Evolutionary conservation across 2,113 vertebrate species (phyloP).

Genomic region (Misgurnus anguillicaudatus): DNA sequence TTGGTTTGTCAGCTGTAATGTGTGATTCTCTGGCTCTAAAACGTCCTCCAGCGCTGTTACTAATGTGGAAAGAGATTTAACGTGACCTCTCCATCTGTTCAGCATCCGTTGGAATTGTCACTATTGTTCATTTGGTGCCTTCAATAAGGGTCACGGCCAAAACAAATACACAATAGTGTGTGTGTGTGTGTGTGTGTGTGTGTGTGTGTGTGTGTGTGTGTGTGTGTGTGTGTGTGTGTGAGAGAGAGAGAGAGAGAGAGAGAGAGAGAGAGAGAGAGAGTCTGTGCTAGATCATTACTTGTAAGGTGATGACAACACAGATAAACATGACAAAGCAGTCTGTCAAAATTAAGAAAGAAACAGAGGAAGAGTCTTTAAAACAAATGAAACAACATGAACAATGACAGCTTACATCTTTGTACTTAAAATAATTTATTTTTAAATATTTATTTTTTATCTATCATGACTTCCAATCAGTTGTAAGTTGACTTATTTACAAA

Average conservation of each 20-base stretch:
- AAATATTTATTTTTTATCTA: too few species aligned
- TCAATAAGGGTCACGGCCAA: not conserved
- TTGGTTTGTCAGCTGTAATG: not conserved
- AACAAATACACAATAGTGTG: not conserved
- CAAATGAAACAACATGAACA: not conserved
- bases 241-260: too few species aligned
- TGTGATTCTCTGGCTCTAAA: slow-evolving; percentile 20
- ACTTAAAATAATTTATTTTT: not conserved
- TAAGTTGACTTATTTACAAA: too few species aligned
- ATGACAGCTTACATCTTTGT: not conserved
- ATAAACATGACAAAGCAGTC: slow-evolving; percentile 31
- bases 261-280: not conserved
- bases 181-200: not conserved
- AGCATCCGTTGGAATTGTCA: not conserved
- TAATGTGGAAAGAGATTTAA: slow-evolving; percentile 27
- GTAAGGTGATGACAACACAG: slow-evolving; percentile 5
- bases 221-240: too few species aligned
- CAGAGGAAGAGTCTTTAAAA: slow-evolving; percentile 3
- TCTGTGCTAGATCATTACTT: slow-evolving; percentile 16
- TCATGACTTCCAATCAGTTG: too few species aligned
- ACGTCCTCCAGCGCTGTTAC: not conserved
- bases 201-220: too few species aligned
- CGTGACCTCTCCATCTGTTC: slow-evolving; percentile 19
- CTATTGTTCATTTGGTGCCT: not conserved
- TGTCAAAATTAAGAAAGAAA: slow-evolving; percentile 9